phyloP scores from a whole-genome alignment of 2,888 invertebrate species.

The Aricia artaxerxes region DNA sequence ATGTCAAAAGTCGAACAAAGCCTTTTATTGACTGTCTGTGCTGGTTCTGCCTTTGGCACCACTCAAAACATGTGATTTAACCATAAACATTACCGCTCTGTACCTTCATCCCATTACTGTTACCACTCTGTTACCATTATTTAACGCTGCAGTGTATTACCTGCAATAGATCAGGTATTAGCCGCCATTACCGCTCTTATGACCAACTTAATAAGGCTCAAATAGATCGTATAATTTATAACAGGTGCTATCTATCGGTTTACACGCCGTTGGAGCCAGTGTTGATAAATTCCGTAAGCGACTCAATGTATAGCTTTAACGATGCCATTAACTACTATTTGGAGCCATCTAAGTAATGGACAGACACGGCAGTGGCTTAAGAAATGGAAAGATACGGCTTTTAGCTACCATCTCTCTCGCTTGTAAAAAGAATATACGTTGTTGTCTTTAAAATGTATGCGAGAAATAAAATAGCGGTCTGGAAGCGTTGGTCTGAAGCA shows the following conservation, averaged over 20 bases:
- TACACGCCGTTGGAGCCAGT: slow-evolving; percentile 39
- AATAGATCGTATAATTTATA: slow-evolving; percentile 28
- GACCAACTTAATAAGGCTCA: slow-evolving; percentile 30
- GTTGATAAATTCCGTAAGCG: slow-evolving; percentile 27
- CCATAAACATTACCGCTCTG: background rate
- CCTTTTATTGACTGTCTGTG: too few species aligned
- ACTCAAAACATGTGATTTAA: too few species aligned
- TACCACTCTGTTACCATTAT: background rate
- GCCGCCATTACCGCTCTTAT: slow-evolving; percentile 5
- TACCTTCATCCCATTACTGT: background rate
- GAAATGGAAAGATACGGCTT: background rate
- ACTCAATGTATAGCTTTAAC: slow-evolving; percentile 24
- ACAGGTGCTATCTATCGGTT: slow-evolving; percentile 37
- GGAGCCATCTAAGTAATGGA: slow-evolving; percentile 14
- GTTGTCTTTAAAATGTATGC: too few species aligned
- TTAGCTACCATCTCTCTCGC: background rate
- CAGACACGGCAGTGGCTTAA: background rate
- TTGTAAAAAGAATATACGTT: too few species aligned
- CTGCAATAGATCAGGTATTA: slow-evolving; percentile 7
- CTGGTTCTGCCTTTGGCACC: too few species aligned
- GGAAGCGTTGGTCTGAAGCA: too few species aligned
- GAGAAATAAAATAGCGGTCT: too few species aligned
- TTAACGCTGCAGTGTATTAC: background rate
- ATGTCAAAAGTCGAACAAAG: too few species aligned
- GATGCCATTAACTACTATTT: slow-evolving; percentile 20